Conservation (phyloP, 2,888 invertebrate species). For the Euclidia mi region DNA sequence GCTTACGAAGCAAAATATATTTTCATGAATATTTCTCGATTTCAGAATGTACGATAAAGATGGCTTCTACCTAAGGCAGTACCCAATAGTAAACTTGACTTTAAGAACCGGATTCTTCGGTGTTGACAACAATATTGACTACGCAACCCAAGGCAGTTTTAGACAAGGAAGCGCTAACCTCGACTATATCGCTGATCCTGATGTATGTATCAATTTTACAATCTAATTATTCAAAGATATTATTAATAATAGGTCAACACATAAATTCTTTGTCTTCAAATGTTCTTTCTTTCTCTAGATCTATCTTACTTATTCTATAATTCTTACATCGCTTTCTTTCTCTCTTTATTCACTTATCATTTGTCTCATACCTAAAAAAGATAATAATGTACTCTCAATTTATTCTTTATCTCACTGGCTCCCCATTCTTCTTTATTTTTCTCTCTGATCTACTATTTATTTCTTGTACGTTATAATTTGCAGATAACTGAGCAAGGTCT, state of each 20-base stretch:
- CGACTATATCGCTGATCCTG: constrained; percentile 74
- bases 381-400: no score
- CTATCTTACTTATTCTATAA: no score
- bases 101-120: constrained; percentile 68
- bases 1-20: background rate
- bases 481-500: constrained; percentile 67
- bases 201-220: constrained; percentile 65
- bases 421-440: no score
- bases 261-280: no score
- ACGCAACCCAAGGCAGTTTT: constrained; percentile 73
- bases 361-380: no score
- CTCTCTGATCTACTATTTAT: no score
- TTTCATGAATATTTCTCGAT: constrained; percentile 3
- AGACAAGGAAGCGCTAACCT: constrained; percentile 71
- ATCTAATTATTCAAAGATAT: no score
- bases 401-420: no score
- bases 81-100: constrained; percentile 68
- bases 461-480: constrained; percentile 35
- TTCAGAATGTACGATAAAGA: constrained; percentile 67
- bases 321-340: no score
- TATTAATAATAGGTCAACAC: no score
- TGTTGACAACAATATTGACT: constrained; percentile 69
- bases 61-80: constrained; percentile 63
- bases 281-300: no score
- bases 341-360: no score